Base-by-base conservation (phyloP, 2,113 vertebrate genomes). In the Phaethornis superciliosus region DNA sequence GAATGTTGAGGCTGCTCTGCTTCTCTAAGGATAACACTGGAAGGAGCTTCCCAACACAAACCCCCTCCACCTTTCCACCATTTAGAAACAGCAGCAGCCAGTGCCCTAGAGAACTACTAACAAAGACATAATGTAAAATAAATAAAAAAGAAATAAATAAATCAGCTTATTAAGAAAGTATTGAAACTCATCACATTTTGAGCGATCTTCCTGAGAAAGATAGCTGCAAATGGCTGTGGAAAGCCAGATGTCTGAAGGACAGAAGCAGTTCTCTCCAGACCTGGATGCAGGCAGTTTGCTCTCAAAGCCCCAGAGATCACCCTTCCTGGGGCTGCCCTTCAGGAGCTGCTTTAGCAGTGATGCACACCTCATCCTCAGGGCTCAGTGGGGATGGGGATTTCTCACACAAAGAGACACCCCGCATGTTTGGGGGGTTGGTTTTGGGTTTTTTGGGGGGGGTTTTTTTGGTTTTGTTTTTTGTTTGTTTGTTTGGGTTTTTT, bases 351-450 rank as follows among this genome's bases (percentile, higher is more conserved):
- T 32, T 3, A 3, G 26, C 52, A 60, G 3, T 0, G 1, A 6
- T 0, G 4, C 0, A 0, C 6, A 3, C 67, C 0, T 4, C 6
- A 16, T 3, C 32, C 26, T 11, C 3, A 35, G 12, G 1, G 12
- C n/a, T 9, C 6, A 3, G 5, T 4, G 15, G n/a, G 3, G 76
- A 7, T 3, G n/a, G 12, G 4, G 12, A 4, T 32, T 74, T 88
- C 15, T n/a, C 33, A 12, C 0, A 8, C 30, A 10, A 16, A 79
- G 51, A 62, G 55, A 77, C 75, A 10, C 7, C 8, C 16, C 30
- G 0, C 27, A 2, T 4, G 40, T n/a, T n/a, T n/a, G n/a, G n/a
- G n/a, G n/a, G n/a, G n/a, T n/a, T n/a, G n/a, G n/a, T n/a, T n/a
- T n/a, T n/a, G n/a, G n/a, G n/a, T n/a, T n/a, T n/a, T n/a, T n/a